These are phyloP conservation scores for Lepilemur septentrionalis DNA, from an alignment of 2,797 vertebrate genomes.

Conservation along the genomic window DNA sequence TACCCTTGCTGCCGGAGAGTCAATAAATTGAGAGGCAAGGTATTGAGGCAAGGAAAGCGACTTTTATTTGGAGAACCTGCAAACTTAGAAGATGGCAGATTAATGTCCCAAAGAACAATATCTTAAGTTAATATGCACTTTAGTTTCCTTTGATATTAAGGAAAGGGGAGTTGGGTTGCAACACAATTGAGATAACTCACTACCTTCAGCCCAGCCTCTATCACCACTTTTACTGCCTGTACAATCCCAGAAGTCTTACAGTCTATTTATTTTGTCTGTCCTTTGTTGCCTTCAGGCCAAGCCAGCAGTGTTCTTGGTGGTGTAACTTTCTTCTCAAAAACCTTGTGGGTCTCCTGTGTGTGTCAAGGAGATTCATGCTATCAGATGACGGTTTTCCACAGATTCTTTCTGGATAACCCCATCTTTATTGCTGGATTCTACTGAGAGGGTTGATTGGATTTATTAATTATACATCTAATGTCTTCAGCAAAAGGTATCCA, in stretches of 20 bases:
- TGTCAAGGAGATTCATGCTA: not conserved
- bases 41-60: too few relatives aligned
- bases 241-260: not conserved
- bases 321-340: not conserved
- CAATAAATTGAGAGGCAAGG: too few relatives aligned
- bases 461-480: not conserved
- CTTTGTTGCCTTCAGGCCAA: not conserved
- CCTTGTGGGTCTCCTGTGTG: not conserved
- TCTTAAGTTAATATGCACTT: too few relatives aligned
- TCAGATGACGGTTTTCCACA: not conserved
- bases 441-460: not conserved
- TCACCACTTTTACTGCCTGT: not conserved
- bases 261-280: not conserved
- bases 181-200: too few relatives aligned
- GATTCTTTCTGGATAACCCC: not conserved
- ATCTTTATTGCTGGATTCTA: not conserved
- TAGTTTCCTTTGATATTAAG: not conserved
- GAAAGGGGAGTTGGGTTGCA: not conserved
- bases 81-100: too few relatives aligned
- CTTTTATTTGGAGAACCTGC: too few relatives aligned
- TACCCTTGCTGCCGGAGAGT: too few relatives aligned
- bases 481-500: not conserved
- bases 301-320: not conserved
- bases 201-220: not conserved
- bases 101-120: too few relatives aligned